phyloP scores from a whole-genome alignment of 2,113 vertebrate species.

The Xerus inauris region DNA sequence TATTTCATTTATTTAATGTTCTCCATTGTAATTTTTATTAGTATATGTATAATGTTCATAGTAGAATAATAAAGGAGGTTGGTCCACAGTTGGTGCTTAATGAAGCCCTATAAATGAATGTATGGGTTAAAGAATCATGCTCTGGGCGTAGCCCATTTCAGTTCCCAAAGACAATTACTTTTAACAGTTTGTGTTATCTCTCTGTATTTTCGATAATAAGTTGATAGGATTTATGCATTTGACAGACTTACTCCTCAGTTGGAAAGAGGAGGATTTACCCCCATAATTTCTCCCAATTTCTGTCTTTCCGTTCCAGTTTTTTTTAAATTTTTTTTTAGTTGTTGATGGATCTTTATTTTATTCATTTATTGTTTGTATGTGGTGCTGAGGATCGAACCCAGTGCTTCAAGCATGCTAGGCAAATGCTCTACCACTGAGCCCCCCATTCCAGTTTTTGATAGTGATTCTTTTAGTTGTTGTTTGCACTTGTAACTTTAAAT shows the following conservation, averaged over 20 bases:
- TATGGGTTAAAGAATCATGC: background rate
- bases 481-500: background rate
- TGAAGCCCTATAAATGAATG: background rate
- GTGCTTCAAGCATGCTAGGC: too few relatives aligned
- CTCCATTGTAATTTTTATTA: background rate
- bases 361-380: too few relatives aligned
- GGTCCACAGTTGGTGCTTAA: background rate
- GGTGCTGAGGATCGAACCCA: too few relatives aligned
- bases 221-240: background rate
- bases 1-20: slow-evolving; percentile 14
- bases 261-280: background rate
- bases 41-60: background rate
- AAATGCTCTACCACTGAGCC: too few relatives aligned
- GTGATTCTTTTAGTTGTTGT: background rate
- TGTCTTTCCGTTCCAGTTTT: background rate
- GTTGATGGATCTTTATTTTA: too few relatives aligned
- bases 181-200: background rate
- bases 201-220: background rate
- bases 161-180: background rate
- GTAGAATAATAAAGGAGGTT: background rate
- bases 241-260: background rate
- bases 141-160: background rate
- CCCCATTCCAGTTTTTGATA: background rate
- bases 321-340: too few relatives aligned
- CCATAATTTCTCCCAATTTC: background rate